Percentiles rank a stretch among this genome's conserved stretches.
Conservation (phyloP, 2,113 vertebrate species). For the Piaya cayana region DNA sequence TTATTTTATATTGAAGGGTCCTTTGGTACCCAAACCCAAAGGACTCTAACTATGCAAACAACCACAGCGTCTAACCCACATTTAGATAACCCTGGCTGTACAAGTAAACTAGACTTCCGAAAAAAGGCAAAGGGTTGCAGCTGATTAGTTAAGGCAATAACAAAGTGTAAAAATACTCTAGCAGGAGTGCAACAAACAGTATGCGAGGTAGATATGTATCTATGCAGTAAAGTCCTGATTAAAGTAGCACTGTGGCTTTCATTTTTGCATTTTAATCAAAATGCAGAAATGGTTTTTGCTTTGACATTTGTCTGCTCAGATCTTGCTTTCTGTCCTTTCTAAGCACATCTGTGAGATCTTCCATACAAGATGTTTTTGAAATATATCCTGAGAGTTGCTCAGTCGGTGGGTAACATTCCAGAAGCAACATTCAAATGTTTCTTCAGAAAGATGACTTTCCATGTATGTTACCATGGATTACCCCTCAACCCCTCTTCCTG, state of each 20-base stretch:
- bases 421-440: neutral
- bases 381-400: conserved; percentile 55
- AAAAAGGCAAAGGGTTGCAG: conserved; percentile 24
- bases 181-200: conserved; percentile 72
- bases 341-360: conserved; percentile 61
- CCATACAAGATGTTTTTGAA: conserved; percentile 46
- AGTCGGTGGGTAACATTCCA: conserved; percentile 33
- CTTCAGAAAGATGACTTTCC: neutral
- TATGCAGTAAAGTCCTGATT: conserved; percentile 66
- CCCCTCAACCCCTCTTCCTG: neutral
- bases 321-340: conserved; percentile 42
- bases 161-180: conserved; percentile 68
- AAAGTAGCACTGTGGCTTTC: conserved; percentile 70
- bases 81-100: conserved; percentile 36
- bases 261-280: conserved; percentile 58
- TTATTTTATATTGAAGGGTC: neutral
- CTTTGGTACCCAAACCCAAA: conserved; percentile 10
- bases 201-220: conserved; percentile 79
- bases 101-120: conserved; percentile 46
- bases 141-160: conserved; percentile 69
- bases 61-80: neutral
- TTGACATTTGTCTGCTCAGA: conserved; percentile 1
- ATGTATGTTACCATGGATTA: neutral
- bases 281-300: neutral
- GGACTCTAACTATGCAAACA: conserved; percentile 10